Evolutionary conservation across 2,113 vertebrate species (phyloP), one percentile per base, ranked within the genome.

Genomic region (Prionailurus viverrinus): DNA sequence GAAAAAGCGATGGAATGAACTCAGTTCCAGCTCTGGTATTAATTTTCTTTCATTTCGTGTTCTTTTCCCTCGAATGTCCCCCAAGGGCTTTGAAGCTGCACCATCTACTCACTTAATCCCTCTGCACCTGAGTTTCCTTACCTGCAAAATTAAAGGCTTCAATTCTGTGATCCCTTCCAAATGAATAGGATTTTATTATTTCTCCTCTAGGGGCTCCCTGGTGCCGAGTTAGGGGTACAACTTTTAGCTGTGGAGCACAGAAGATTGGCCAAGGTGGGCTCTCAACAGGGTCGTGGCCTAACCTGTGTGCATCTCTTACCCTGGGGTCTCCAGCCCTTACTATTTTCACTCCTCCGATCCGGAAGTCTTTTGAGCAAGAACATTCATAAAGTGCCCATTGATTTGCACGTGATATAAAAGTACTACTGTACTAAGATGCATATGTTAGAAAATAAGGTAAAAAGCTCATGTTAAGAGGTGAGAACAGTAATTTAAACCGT

Each of bases 101-200:
- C 21, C 51, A 4, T 33, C 48, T 76, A 39, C 7, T 88, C 76
- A 18, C 15, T 88, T 84, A 58, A 66, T 83, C 76, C 91, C 81
- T 71, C 45, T 89, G 65, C 7, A 71, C 76, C 84, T 93, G 76
- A n/a, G 14, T 76, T 85, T 91, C 81, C 10, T 7, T 80, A 41
- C 81, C 69, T 93, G 69, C 51, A 84, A 86, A 97, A 97, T 91
- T 93, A 96, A 94, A 92, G 51, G 36, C 61, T 95, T 84, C 55
- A 23, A 0, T 55, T 53, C 36, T 48, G 0, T 79, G 85, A 93
- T 93, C 76, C 81, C 45, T 88, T 95, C 90, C 92, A 79, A 89
- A 94, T 93, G 96, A 97, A 23, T 33, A 66, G 51, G 36, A 55
- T 78, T 93, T 86, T 61, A 10, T 78, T 83, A 16, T 89, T 39